phyloP scores from a whole-genome alignment of 2,888 invertebrate genomes.

The Rhingia campestris region DNA sequence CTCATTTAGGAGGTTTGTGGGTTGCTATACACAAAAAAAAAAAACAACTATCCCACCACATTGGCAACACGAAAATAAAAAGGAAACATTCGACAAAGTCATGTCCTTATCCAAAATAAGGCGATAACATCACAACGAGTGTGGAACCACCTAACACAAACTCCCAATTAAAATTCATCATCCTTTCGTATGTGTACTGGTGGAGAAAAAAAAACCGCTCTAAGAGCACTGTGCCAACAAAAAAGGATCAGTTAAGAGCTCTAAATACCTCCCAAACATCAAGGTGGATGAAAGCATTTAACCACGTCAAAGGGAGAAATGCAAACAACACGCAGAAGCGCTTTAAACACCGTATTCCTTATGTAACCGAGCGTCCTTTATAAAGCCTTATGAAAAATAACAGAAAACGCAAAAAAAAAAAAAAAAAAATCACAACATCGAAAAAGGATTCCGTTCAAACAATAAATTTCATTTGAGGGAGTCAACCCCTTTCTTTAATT shows the following conservation, averaged over 20 bases:
- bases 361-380: constrained; percentile 50
- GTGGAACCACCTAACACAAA: constrained; percentile 27
- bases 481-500: constrained; percentile 18
- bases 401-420: background rate
- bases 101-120: constrained; percentile 1
- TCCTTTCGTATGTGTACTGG: background rate
- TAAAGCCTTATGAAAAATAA: constrained; percentile 26
- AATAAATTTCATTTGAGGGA: constrained; percentile 39
- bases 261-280: background rate
- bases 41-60: background rate
- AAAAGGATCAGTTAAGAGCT: background rate
- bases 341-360: constrained; percentile 36
- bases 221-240: background rate
- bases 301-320: constrained; percentile 22
- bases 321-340: constrained; percentile 45
- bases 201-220: background rate
- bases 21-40: constrained; percentile 1
- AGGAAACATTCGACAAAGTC: background rate
- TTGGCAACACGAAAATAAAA: background rate
- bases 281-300: constrained; percentile 15
- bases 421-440: constrained; percentile 5
- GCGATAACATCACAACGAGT: constrained; percentile 6
- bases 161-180: constrained; percentile 59
- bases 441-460: constrained; percentile 52
- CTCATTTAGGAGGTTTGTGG: constrained; percentile 12